Conservation (phyloP, 2,113 vertebrate species). For the Nansenia antarctica region DNA sequence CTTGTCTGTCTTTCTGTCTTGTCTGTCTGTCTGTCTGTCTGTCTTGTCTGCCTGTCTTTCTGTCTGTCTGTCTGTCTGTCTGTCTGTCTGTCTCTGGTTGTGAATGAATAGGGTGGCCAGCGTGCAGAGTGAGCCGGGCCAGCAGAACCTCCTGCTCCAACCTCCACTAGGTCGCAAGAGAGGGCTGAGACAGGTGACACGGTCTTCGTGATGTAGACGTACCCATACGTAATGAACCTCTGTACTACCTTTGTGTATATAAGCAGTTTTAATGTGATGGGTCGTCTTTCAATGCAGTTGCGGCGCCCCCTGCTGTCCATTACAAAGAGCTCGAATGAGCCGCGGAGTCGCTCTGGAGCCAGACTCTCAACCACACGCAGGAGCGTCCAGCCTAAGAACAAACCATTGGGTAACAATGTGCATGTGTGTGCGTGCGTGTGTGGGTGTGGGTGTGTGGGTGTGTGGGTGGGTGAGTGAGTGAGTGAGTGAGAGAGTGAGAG, state of each 20-base stretch:
- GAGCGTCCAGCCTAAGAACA: constrained; percentile 94
- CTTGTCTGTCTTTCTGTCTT: not conserved
- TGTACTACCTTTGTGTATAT: not conserved
- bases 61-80: constrained; percentile 5
- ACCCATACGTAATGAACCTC: not conserved
- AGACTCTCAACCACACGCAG: constrained; percentile 92
- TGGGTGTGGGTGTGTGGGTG: constrained; percentile 10
- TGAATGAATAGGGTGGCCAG: constrained; percentile 88
- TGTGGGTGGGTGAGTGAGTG: not conserved
- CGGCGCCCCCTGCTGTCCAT: constrained; percentile 93
- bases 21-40: not conserved
- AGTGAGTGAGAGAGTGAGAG: constrained; percentile 7
- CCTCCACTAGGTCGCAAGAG: constrained; percentile 92
- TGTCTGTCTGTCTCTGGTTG: constrained; percentile 5
- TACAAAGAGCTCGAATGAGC: constrained; percentile 87
- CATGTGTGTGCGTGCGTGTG: constrained; percentile 16
- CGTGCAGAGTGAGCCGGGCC: constrained; percentile 96
- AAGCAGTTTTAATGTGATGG: too few relatives aligned
- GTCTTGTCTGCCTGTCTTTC: not conserved
- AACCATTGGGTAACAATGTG: constrained; percentile 80
- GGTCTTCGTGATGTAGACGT: too few relatives aligned
- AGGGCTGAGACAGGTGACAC: constrained; percentile 91
- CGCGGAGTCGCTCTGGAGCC: constrained; percentile 83
- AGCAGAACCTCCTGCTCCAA: constrained; percentile 93
- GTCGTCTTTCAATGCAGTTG: constrained; percentile 74